A percentile compares a stretch with the other conserved stretches of the same genome.
Evolutionary conservation across 2,113 vertebrate species (phyloP).

Genomic region (Coryphaenoides rupestris): DNA sequence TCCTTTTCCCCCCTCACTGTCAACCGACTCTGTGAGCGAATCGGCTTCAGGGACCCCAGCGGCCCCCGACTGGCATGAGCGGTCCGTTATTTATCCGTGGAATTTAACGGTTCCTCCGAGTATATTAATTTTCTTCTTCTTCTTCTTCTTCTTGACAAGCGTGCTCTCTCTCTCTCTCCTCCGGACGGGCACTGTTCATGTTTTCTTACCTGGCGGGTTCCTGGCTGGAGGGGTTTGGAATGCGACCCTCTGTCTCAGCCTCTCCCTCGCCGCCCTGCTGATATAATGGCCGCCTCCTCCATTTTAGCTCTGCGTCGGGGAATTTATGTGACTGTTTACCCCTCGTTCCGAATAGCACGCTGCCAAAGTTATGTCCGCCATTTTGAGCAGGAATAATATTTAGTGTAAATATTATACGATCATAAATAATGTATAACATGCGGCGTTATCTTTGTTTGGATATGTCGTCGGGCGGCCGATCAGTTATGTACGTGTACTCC

Average conservation of each 20-base stretch:
- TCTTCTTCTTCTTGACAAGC: constrained; percentile 22
- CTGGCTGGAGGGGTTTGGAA: constrained; percentile 49
- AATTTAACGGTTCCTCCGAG: constrained; percentile 52
- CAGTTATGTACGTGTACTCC: too few relatives aligned
- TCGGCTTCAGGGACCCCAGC: constrained; percentile 18
- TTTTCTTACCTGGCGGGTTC: constrained; percentile 53
- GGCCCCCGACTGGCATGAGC: constrained; percentile 23
- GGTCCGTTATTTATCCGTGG: constrained; percentile 44
- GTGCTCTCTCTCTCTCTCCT: constrained; percentile 3
- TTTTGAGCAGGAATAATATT: constrained; percentile 2
- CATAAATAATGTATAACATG: neutral
- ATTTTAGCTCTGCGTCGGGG: constrained; percentile 17
- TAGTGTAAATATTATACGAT: neutral
- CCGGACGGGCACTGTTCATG: constrained; percentile 35
- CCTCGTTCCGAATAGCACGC: neutral
- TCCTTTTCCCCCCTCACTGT: constrained; percentile 74
- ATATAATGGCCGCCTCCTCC: constrained; percentile 39
- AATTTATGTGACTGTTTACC: constrained; percentile 16
- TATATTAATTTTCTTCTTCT: constrained; percentile 51
- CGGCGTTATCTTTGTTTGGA: neutral
- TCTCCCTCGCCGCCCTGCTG: constrained; percentile 38
- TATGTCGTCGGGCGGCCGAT: neutral
- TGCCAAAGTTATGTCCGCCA: neutral
- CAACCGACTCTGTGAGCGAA: constrained; percentile 35
- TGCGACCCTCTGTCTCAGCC: constrained; percentile 38